phyloP scores from a whole-genome alignment of 2,113 vertebrate species.

The Oreamnos americanus region DNA sequence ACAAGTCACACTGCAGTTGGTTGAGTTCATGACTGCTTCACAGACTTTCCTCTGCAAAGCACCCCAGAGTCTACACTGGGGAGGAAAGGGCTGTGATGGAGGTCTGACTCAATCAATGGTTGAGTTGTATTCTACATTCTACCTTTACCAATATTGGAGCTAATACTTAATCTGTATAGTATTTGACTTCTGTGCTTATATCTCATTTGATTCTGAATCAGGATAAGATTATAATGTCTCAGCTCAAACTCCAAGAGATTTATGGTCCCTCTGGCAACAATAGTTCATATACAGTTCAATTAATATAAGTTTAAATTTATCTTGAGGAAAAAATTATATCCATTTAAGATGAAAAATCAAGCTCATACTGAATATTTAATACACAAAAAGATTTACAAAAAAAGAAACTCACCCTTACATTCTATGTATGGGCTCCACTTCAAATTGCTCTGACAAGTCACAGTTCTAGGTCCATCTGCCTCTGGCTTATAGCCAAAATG shows the following conservation, averaged over 20 bases:
- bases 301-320: background rate
- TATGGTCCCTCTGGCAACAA: background rate
- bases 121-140: background rate
- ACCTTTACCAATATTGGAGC: background rate
- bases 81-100: background rate
- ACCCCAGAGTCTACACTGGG: background rate
- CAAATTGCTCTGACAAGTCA: slow-evolving; percentile 42
- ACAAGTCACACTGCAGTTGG: background rate
- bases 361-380: background rate
- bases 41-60: background rate
- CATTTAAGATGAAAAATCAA: background rate
- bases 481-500: background rate
- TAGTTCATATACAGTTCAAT: background rate
- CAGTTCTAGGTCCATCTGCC: fast-evolving
- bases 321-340: background rate
- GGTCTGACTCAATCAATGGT: background rate
- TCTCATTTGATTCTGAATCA: background rate
- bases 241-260: background rate
- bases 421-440: slow-evolving; percentile 1
- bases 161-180: background rate
- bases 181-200: background rate
- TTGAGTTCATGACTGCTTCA: background rate
- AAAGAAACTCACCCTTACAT: slow-evolving; percentile 58
- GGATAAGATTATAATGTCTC: background rate
- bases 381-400: background rate